phyloP scores from a whole-genome alignment of 2,113 vertebrate species.

The Oenanthe melanoleuca region DNA sequence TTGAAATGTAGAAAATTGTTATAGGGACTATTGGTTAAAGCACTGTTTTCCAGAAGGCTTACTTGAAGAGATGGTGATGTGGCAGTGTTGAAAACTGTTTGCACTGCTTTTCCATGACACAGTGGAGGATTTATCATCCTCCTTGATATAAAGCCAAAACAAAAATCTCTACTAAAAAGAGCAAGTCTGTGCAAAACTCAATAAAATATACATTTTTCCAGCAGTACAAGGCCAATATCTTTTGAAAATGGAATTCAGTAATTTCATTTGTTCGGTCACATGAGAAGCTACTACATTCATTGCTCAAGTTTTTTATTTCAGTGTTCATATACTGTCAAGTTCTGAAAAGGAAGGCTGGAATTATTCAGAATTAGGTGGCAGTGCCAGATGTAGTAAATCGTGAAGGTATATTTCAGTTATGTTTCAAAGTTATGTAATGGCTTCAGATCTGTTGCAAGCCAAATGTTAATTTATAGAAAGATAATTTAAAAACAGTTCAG shows the following conservation, averaged over 20 bases:
- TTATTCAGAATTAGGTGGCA: not conserved
- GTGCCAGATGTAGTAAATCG: not conserved
- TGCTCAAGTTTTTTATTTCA: not conserved
- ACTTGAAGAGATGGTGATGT: not conserved
- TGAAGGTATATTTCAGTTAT: not conserved
- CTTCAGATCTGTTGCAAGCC: not conserved
- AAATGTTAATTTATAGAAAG: conserved; percentile 12
- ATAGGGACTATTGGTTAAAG: not conserved
- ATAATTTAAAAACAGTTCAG: not conserved
- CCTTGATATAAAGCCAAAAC: not conserved
- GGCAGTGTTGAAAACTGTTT: not conserved
- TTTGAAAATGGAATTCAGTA: not conserved
- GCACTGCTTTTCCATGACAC: not conserved
- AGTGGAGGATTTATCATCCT: not conserved
- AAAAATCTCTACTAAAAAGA: not conserved
- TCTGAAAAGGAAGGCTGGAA: not conserved
- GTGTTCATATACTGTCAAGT: not conserved
- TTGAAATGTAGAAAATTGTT: not conserved
- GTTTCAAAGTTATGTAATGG: not conserved
- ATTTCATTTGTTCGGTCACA: not conserved
- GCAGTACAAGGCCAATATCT: not conserved
- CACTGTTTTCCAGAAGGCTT: not conserved
- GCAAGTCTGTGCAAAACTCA: not conserved
- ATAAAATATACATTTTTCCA: not conserved
- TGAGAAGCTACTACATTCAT: not conserved